These are phyloP conservation scores for Hippolais icterina DNA, from an alignment of 2,113 vertebrate species.

Conservation along the genomic window DNA sequence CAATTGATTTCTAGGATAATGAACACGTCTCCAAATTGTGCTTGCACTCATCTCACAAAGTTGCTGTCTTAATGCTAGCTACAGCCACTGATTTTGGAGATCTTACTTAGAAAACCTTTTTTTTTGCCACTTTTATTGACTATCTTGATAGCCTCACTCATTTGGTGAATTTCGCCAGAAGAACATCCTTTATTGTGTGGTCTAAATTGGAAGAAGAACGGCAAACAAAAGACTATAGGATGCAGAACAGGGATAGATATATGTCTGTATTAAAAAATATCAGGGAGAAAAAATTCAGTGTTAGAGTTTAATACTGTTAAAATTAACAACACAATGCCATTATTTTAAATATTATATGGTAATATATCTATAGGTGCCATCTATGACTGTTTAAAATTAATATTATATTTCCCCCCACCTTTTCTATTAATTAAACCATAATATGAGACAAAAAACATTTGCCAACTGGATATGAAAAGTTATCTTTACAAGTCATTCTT, in stretches of 20 bases:
- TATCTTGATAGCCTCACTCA: neutral
- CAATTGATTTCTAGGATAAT: neutral
- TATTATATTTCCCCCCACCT: neutral
- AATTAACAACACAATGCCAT: fast-evolving
- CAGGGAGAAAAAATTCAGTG: neutral
- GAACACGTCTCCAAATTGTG: neutral
- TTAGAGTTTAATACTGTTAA: neutral
- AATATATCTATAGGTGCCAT: fast-evolving
- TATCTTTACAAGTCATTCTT: neutral
- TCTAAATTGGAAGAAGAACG: neutral
- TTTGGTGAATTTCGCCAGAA: neutral
- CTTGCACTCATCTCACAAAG: neutral
- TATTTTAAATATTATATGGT: neutral
- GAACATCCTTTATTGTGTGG: neutral
- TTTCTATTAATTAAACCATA: neutral
- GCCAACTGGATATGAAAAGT: neutral
- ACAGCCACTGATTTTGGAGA: neutral
- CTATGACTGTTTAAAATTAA: neutral
- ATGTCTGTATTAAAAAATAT: neutral
- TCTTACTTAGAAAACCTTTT: neutral
- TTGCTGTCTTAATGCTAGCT: neutral
- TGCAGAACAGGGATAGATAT: neutral
- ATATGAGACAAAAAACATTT: neutral
- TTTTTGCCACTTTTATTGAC: neutral
- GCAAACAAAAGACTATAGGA: neutral